Evolutionary conservation across 2,888 invertebrate genomes (phyloP).

Genomic region (Blastobasis adustella): DNA sequence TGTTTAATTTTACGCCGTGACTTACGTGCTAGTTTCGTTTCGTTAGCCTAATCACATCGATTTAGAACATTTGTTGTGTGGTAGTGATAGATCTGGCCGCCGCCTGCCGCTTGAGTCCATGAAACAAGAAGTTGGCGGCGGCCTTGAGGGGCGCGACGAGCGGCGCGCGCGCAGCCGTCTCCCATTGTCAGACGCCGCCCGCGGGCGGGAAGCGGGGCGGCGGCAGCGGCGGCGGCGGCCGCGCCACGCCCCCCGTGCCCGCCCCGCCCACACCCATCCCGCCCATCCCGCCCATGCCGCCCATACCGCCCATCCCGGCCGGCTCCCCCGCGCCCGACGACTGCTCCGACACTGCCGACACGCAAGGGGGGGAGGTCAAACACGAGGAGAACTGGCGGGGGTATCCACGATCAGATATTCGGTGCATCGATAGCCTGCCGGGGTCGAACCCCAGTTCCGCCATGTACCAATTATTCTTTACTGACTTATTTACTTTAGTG

Average conservation of each 20-base stretch:
- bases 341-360: slow-evolving; percentile 87
- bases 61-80: slow-evolving; percentile 75
- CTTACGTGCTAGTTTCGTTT: slow-evolving; percentile 61
- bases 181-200: slow-evolving; percentile 87
- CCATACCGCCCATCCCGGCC: too few species aligned
- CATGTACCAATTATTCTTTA: too few species aligned
- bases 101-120: slow-evolving; percentile 76
- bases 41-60: slow-evolving; percentile 69
- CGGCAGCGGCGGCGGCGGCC: slow-evolving; percentile 88
- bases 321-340: slow-evolving; percentile 84
- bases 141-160: slow-evolving; percentile 77
- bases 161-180: slow-evolving; percentile 74
- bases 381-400: too few species aligned
- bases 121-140: slow-evolving; percentile 80
- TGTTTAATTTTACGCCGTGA: slow-evolving; percentile 64
- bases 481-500: too few species aligned
- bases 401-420: too few species aligned
- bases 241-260: slow-evolving; percentile 79
- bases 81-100: slow-evolving; percentile 63
- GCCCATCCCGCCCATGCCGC: too few species aligned
- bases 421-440: too few species aligned
- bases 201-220: slow-evolving; percentile 86
- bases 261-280: too few species aligned
- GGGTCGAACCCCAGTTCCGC: too few species aligned
- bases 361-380: neutral